A percentile compares a stretch with the other conserved stretches of the same genome.
phyloP scores from a whole-genome alignment of 1,140 invertebrate genomes.

The Danaus melanippus region DNA sequence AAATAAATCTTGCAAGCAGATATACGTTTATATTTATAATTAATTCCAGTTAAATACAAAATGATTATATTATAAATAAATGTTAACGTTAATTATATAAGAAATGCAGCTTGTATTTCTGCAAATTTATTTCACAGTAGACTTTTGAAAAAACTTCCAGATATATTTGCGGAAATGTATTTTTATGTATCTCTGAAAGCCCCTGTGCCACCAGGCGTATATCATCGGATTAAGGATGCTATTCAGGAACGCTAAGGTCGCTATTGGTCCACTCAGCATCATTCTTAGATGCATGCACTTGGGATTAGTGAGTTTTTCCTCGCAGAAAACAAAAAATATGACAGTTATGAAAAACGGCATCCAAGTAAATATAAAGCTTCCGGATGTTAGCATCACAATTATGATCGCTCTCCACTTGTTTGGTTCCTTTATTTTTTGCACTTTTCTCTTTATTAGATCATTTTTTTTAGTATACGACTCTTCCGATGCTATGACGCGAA shows the following conservation, averaged over 20 bases:
- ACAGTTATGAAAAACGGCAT: slow-evolving; percentile 65
- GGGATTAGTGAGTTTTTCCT: slow-evolving; percentile 51
- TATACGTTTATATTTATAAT: no score
- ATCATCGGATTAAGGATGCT: slow-evolving; percentile 81
- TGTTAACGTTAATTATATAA: no score
- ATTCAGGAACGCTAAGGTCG: slow-evolving; percentile 76
- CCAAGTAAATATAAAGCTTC: slow-evolving; percentile 69
- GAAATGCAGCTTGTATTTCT: no score
- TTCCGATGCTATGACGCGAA: background rate
- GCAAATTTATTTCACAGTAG: no score
- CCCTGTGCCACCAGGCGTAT: slow-evolving; percentile 81
- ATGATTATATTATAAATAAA: no score
- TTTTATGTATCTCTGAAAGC: slow-evolving; percentile 59
- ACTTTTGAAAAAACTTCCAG: slow-evolving; percentile 20
- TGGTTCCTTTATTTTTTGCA: slow-evolving; percentile 40
- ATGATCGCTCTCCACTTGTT: slow-evolving; percentile 73
- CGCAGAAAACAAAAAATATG: slow-evolving; percentile 67
- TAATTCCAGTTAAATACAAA: no score
- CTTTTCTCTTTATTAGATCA: slow-evolving; percentile 5
- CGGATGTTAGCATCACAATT: slow-evolving; percentile 73
- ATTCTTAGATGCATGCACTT: slow-evolving; percentile 60
- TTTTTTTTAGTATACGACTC: slow-evolving; percentile 4
- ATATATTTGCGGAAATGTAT: slow-evolving; percentile 33
- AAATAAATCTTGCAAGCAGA: no score
- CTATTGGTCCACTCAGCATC: slow-evolving; percentile 69